Percentiles rank a stretch among this genome's conserved stretches.
phyloP scores from a whole-genome alignment of 2,113 vertebrate genomes.

The Laticauda laticaudata region DNA sequence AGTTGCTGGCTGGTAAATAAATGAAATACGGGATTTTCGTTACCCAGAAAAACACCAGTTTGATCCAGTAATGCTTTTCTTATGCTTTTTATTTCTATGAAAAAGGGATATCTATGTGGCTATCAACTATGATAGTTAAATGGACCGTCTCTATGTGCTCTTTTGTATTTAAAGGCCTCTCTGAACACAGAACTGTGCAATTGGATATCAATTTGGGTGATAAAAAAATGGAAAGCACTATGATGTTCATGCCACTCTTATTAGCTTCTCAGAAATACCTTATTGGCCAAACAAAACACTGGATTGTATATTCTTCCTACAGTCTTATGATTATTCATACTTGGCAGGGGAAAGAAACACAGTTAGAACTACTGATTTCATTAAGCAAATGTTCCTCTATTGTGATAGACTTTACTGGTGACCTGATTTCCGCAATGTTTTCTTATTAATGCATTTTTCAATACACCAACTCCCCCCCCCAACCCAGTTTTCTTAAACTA shows the following conservation, averaged over 20 bases:
- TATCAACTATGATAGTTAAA: neutral
- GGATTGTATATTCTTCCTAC: neutral
- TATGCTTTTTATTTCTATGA: neutral
- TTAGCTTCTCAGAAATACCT: neutral
- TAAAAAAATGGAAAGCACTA: neutral
- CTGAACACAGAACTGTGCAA: neutral
- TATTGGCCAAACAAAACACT: neutral
- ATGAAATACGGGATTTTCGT: neutral
- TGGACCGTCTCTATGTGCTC: neutral
- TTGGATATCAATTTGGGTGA: neutral
- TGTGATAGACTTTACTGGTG: neutral
- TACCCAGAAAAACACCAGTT: neutral
- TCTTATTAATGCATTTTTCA: neutral
- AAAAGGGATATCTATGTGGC: neutral
- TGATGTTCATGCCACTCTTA: neutral
- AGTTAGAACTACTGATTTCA: neutral
- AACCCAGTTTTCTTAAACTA: neutral
- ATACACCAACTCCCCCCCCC: neutral
- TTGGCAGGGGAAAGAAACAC: neutral
- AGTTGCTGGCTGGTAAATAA: neutral
- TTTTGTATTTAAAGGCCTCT: neutral
- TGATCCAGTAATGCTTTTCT: neutral
- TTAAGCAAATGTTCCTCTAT: neutral
- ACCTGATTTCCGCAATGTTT: neutral
- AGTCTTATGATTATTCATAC: neutral